Evolutionary conservation across 2,797 vertebrate genomes (phyloP).

Genomic region (Intellagama lesueurii): DNA sequence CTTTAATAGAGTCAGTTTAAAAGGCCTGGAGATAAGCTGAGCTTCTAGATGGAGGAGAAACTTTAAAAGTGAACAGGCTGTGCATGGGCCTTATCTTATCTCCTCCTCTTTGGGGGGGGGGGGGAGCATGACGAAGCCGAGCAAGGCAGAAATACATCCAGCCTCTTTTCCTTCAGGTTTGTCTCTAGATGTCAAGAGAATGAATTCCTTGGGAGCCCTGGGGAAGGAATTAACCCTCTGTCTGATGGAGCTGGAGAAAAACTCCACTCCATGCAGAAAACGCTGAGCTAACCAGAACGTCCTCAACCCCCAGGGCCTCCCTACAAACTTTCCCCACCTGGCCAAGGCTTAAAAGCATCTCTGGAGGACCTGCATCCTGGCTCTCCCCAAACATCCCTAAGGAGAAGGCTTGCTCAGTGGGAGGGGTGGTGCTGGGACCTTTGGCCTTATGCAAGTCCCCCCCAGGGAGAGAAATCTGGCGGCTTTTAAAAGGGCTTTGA

Average conservation of each 20-base stretch:
- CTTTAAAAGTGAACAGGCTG: conserved; percentile 38
- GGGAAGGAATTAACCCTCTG: not conserved
- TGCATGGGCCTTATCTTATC: conserved; percentile 51
- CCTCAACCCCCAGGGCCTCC: too few relatives aligned
- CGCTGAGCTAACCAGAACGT: not conserved
- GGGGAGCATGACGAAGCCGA: conserved; percentile 30
- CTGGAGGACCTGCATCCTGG: too few relatives aligned
- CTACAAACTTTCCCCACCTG: too few relatives aligned
- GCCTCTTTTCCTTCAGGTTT: conserved; percentile 10
- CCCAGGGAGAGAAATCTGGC: too few relatives aligned
- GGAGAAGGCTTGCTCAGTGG: too few relatives aligned
- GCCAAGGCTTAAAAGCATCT: too few relatives aligned
- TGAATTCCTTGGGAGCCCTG: not conserved
- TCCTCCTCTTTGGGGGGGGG: not conserved
- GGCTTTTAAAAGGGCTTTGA: too few relatives aligned
- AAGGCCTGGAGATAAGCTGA: conserved; percentile 44
- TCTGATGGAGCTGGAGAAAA: not conserved
- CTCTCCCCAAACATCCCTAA: too few relatives aligned
- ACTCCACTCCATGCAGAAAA: too few relatives aligned
- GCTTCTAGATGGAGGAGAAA: conserved; percentile 31
- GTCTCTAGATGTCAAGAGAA: rapidly evolving
- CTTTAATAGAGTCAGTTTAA: conserved; percentile 43
- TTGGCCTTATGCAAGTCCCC: too few relatives aligned
- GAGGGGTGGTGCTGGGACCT: too few relatives aligned
- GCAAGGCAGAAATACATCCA: conserved; percentile 40